Evolutionary conservation across 2,797 vertebrate genomes (phyloP), one percentile per base, ranked within the genome.

Genomic region (Antrozous pallidus): DNA sequence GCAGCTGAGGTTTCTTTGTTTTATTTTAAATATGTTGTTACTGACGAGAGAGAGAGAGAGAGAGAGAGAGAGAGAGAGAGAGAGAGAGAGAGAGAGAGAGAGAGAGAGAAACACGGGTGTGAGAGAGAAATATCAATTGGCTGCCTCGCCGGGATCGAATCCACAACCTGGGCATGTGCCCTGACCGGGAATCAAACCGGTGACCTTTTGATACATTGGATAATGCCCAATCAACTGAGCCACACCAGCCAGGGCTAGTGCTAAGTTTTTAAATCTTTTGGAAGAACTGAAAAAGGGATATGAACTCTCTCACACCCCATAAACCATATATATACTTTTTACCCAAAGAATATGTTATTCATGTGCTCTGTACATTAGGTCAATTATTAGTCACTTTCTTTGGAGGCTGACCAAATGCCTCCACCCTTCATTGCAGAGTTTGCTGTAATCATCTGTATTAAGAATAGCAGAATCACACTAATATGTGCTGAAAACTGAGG

Each of bases 331-430:
- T 45, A 63, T 63, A 89, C 92, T 79, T 88, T 93, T 98, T 98
- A 97, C 97, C 96, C 97, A 97, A 97, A 98, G 97, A 98, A 98
- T 98, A 98, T 98, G 97, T 98, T 98, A 98, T 98, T 98, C 97
- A 98, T 98, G 98, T 95, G 97, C 97, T 98, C 98, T 98, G 98
- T 98, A 98, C 98, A 98, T 98, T 98, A 98, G 98, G 98, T 98
- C 98, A 98, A 97, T 98, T 98, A 97, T 98, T 98, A 98, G 98
- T 98, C 98, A 98, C 98, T 98, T 98, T 98, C 96, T 98, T 97
- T 98, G 98, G 98, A 98, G 88, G 95, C 74, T 54, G 96, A 98
- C 98, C 98, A 98, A 98, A 63, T 80, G 95, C 80, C 98, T 98
- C 98, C 98, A 98, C 98, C 98, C 98, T 98, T 97, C 97, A 95